These are phyloP conservation scores for Spilogale gracilis DNA, from an alignment of 2,113 vertebrate genomes.

Conservation along the genomic window DNA sequence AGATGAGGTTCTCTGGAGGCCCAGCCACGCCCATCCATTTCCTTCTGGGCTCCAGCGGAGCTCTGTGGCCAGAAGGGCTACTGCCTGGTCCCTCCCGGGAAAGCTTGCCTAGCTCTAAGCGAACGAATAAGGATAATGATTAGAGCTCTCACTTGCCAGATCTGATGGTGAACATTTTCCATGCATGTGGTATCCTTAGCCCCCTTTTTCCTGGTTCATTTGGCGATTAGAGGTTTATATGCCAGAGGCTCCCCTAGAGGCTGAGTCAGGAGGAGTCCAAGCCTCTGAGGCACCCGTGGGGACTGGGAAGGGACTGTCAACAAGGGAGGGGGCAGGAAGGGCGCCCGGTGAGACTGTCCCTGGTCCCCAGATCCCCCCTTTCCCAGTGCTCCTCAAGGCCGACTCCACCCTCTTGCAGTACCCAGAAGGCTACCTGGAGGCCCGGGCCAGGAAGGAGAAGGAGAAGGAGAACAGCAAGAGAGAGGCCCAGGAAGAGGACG, in stretches of 20 bases:
- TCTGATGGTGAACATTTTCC: neutral
- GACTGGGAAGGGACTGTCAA: neutral
- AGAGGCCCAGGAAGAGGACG: constrained; percentile 86
- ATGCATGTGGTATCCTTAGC: neutral
- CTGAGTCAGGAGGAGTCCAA: neutral
- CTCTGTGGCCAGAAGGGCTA: neutral
- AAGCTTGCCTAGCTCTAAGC: neutral
- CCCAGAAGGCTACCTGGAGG: constrained; percentile 96
- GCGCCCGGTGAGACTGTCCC: too few species aligned
- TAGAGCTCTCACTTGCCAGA: neutral
- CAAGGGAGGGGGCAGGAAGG: too few species aligned
- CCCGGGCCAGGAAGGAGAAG: constrained; percentile 92
- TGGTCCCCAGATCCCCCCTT: too few species aligned
- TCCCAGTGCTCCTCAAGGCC: fast-evolving
- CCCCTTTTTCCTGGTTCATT: too few species aligned
- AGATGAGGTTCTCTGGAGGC: neutral
- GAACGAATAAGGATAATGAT: neutral
- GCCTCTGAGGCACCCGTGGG: too few species aligned
- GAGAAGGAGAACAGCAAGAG: constrained; percentile 93
- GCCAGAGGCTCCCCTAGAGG: neutral
- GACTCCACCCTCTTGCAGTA: constrained; percentile 87
- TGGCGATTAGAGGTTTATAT: neutral
- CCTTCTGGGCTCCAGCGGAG: fast-evolving
- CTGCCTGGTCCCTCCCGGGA: too few species aligned
- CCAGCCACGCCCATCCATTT: fast-evolving